Conservation (phyloP, 2,113 vertebrate genomes). For the Copsychus sechellarum region DNA sequence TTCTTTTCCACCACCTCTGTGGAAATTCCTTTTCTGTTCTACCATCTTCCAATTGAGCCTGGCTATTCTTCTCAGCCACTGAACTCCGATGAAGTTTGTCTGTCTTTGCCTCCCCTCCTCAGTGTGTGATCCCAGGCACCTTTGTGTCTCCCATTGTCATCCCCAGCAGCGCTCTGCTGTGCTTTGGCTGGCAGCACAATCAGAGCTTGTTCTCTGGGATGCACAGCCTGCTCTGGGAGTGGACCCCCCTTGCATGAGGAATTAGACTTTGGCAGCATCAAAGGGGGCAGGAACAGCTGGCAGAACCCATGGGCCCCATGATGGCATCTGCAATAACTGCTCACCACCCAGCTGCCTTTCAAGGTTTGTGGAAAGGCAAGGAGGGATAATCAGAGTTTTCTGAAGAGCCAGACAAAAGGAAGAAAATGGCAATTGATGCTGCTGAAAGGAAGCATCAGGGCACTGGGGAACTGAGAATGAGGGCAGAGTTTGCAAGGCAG, state of each 20-base stretch:
- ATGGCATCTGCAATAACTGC: conserved; percentile 24
- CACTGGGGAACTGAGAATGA: neutral
- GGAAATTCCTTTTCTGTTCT: conserved; percentile 43
- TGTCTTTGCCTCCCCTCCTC: neutral
- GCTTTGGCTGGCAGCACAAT: conserved; percentile 52
- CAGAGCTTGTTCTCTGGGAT: conserved; percentile 15
- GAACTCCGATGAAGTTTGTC: neutral
- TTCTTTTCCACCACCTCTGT: conserved; percentile 19
- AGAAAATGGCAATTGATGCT: neutral
- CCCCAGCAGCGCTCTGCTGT: neutral
- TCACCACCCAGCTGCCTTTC: conserved; percentile 33
- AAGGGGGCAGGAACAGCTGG: neutral
- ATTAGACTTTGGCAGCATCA: conserved; percentile 28
- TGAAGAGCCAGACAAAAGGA: conserved; percentile 17
- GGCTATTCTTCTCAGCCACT: conserved; percentile 31
- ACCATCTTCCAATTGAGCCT: neutral
- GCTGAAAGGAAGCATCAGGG: neutral
- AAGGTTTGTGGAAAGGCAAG: conserved; percentile 2
- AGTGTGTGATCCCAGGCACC: conserved; percentile 34
- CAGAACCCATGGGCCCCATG: neutral
- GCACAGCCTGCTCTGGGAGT: conserved; percentile 5
- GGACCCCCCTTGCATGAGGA: neutral
- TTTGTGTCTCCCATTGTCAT: conserved; percentile 42
- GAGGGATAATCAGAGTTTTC: conserved; percentile 16
- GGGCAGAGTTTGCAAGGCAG: neutral